Evolutionary conservation across 2,888 invertebrate genomes (phyloP).

Genomic region (Gymnocheta viridis): DNA sequence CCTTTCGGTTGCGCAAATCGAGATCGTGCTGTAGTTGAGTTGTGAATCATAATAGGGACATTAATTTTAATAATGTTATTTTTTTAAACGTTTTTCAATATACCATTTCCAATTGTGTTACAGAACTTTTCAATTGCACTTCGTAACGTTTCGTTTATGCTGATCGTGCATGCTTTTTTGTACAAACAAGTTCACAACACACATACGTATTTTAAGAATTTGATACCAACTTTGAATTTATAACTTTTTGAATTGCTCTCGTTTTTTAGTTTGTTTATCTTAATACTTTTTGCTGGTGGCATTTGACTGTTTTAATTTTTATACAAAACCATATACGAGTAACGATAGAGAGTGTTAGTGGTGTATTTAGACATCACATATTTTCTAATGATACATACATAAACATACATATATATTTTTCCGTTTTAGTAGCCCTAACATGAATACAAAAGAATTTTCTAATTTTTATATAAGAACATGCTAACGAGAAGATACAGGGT

Average conservation of each 20-base stretch:
- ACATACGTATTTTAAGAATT: background rate
- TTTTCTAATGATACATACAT: conserved; percentile 30
- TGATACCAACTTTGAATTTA: background rate
- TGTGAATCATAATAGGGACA: too few species aligned
- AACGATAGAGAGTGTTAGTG: conserved; percentile 41
- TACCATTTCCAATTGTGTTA: too few species aligned
- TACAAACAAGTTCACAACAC: background rate
- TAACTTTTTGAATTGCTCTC: conserved; percentile 3
- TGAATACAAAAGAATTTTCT: conserved; percentile 24
- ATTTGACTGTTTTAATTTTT: conserved; percentile 44
- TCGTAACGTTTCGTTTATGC: too few species aligned
- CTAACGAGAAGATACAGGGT: conserved; percentile 28
- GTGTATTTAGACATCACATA: conserved; percentile 45
- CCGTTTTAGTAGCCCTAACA: conserved; percentile 32
- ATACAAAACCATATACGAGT: conserved; percentile 3
- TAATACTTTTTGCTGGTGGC: conserved; percentile 13
- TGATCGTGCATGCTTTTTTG: background rate
- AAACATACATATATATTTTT: too few species aligned
- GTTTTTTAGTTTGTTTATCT: conserved; percentile 25
- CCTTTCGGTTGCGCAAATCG: too few species aligned
- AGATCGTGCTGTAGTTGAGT: too few species aligned
- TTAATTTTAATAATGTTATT: too few species aligned
- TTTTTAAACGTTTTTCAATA: too few species aligned
- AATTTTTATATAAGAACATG: background rate
- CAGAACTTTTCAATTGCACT: too few species aligned